These are phyloP conservation scores for Xyrichtys novacula DNA, from an alignment of 2,797 vertebrate species.

Conservation along the genomic window DNA sequence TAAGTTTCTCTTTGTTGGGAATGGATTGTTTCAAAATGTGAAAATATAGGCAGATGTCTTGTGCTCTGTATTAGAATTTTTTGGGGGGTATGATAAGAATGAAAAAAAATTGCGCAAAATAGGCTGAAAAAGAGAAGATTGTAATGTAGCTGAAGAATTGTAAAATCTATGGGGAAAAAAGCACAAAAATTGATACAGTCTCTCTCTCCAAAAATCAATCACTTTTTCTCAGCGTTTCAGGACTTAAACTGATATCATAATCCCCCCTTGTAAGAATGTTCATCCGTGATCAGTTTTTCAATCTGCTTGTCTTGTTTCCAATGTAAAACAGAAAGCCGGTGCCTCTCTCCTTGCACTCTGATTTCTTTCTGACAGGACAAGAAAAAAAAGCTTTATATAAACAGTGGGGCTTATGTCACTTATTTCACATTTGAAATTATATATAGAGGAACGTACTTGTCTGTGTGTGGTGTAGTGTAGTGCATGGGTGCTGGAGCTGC, in stretches of 20 bases:
- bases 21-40: neutral
- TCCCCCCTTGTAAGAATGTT: too few species aligned
- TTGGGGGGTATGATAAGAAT: neutral
- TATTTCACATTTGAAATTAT: neutral
- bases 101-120: neutral
- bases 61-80: neutral
- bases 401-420: neutral
- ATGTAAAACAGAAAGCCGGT: too few species aligned
- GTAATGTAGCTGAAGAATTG: too few species aligned
- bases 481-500: neutral
- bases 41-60: neutral
- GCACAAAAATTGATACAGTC: too few species aligned
- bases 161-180: too few species aligned
- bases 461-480: neutral
- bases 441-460: neutral
- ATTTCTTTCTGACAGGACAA: neutral
- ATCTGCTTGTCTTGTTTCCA: too few species aligned
- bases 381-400: neutral
- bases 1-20: constrained; percentile 44
- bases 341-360: too few species aligned
- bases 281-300: too few species aligned
- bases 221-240: too few species aligned
- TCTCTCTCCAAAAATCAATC: too few species aligned
- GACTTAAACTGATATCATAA: too few species aligned
- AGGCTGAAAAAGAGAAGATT: neutral